A percentile compares a stretch with the other conserved stretches of the same genome.
These are phyloP conservation scores for Gyps fulvus DNA, from an alignment of 2,113 vertebrate genomes.

Conservation along the genomic window DNA sequence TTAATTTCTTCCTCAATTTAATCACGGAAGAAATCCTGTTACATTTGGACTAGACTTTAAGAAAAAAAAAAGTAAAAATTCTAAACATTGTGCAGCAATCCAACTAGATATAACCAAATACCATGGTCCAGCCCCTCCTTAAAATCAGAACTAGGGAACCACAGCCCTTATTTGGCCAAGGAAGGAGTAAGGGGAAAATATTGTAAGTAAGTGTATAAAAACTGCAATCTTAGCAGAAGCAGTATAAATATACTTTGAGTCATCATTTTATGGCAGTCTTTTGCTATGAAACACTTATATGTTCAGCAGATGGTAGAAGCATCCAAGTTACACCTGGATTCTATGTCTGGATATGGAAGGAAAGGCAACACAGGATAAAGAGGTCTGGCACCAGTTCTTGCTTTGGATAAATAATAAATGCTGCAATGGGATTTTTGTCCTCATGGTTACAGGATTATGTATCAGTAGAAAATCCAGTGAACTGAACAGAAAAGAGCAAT, in stretches of 20 bases:
- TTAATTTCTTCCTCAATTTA: neutral
- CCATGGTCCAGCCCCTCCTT: neutral
- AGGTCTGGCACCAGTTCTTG: neutral
- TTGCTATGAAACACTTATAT: neutral
- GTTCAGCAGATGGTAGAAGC: neutral
- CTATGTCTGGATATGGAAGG: neutral
- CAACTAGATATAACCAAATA: neutral
- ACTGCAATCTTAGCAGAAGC: neutral
- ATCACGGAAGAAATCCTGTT: neutral
- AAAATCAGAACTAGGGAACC: neutral
- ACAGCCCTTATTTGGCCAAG: neutral
- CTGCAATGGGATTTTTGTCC: neutral
- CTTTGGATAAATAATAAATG: neutral
- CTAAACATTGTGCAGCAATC: neutral
- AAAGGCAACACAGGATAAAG: neutral
- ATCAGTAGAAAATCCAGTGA: neutral
- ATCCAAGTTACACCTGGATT: neutral
- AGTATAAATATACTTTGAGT: neutral
- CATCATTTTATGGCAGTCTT: neutral
- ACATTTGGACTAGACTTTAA: neutral
- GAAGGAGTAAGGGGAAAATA: neutral
- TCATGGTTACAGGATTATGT: neutral
- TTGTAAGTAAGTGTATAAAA: neutral
- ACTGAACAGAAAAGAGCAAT: neutral
- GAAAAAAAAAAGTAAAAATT: too few species aligned